phyloP scores from a whole-genome alignment of 2,797 vertebrate genomes.

The Ctenochaetus hawaiiensis region DNA sequence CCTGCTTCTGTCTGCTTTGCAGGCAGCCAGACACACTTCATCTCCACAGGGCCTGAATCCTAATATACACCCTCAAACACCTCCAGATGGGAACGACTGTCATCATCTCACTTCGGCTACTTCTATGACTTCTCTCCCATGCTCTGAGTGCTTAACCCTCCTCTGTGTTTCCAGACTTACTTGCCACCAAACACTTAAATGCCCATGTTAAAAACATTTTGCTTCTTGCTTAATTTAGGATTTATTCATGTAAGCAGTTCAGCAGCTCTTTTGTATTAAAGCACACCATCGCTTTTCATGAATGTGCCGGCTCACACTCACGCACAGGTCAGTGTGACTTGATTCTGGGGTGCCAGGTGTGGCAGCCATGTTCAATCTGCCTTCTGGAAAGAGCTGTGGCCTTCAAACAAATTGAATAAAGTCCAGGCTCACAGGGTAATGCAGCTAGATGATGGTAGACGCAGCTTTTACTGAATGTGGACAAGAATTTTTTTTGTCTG shows the following conservation, averaged over 20 bases:
- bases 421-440: slow-evolving; percentile 37
- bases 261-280: slow-evolving; percentile 1
- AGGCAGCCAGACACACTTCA: slow-evolving; percentile 50
- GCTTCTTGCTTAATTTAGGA: slow-evolving; percentile 12
- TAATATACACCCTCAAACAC: slow-evolving; percentile 56
- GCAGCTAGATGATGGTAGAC: slow-evolving; percentile 31
- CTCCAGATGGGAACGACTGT: slow-evolving; percentile 27
- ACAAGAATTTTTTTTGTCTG: background rate
- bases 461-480: background rate
- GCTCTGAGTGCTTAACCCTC: background rate
- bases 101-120: slow-evolving; percentile 31
- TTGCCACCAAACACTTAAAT: slow-evolving; percentile 17
- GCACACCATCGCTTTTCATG: background rate
- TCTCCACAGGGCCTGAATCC: slow-evolving; percentile 55
- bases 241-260: slow-evolving; percentile 7
- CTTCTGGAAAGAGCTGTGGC: slow-evolving; percentile 28
- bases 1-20: slow-evolving; percentile 40
- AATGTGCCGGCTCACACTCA: background rate
- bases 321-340: slow-evolving; percentile 4
- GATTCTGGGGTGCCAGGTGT: slow-evolving; percentile 55
- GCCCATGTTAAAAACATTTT: slow-evolving; percentile 22
- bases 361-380: slow-evolving; percentile 40
- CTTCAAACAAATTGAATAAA: slow-evolving; percentile 58
- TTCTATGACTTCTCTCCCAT: background rate
- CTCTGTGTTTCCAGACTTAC: slow-evolving; percentile 26